A percentile compares a stretch with the other conserved stretches of the same genome.
Conservation (phyloP, 2,113 vertebrate genomes). For the Cyanoderma ruficeps region DNA sequence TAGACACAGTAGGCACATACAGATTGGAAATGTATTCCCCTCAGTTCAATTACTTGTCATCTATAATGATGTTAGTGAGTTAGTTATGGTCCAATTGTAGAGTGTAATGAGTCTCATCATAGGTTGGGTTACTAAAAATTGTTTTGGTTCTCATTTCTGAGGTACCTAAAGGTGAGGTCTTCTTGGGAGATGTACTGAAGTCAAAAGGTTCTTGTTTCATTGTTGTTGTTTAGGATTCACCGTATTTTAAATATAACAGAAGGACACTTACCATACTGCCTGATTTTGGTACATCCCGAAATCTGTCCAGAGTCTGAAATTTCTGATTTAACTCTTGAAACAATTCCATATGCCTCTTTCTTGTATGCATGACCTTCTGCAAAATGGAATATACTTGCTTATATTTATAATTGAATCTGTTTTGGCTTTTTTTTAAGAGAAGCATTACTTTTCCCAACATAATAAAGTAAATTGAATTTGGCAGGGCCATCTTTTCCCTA, state of each 20-base stretch:
- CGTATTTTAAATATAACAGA: constrained; percentile 14
- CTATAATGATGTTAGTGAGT: not conserved
- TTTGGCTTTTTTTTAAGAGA: not conserved
- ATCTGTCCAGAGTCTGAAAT: constrained; percentile 99
- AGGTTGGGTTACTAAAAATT: not conserved
- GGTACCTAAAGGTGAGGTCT: not conserved
- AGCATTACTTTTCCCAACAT: constrained; percentile 11
- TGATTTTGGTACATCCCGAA: constrained; percentile 99
- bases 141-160: not conserved
- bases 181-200: not conserved
- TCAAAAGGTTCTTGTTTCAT: not conserved
- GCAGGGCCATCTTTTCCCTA: constrained; percentile 25
- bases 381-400: constrained; percentile 74
- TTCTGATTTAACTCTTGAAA: constrained; percentile 99
- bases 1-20: not conserved
- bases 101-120: not conserved
- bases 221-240: not conserved
- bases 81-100: not conserved
- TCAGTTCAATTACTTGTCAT: constrained; percentile 23
- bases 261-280: constrained; percentile 93
- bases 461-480: constrained; percentile 54
- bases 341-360: constrained; percentile 99
- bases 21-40: constrained; percentile 18
- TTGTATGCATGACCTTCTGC: constrained; percentile 99
- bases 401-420: constrained; percentile 51